These are phyloP conservation scores for mouse (Mus musculus) DNA, from an alignment of 2,113 vertebrate species.

Conservation along the genomic window GRCm39 chr1:52364501-52365000, in stretches of 20 bases:
- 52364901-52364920: conserved; percentile 29
- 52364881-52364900: background rate
- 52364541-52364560: background rate
- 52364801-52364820: background rate
- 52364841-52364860: conserved; percentile 16
- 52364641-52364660: background rate
- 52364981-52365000: conserved; percentile 1
- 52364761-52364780: background rate
- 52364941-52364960: conserved; percentile 29
- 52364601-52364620: background rate
- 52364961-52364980: conserved; percentile 7
- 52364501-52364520: background rate
- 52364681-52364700: conserved; percentile 27
- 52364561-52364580: background rate
- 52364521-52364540: background rate
- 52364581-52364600: background rate
- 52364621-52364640: background rate
- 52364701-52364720: background rate
- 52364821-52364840: conserved; percentile 15
- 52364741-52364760: background rate
- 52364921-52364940: conserved; percentile 28
- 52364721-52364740: background rate
- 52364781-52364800: too few species aligned
- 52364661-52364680: conserved; percentile 27
- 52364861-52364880: conserved; percentile 20